Base-by-base conservation (phyloP, 2,888 invertebrate species). In the Eupithecia subumbrata region DNA sequence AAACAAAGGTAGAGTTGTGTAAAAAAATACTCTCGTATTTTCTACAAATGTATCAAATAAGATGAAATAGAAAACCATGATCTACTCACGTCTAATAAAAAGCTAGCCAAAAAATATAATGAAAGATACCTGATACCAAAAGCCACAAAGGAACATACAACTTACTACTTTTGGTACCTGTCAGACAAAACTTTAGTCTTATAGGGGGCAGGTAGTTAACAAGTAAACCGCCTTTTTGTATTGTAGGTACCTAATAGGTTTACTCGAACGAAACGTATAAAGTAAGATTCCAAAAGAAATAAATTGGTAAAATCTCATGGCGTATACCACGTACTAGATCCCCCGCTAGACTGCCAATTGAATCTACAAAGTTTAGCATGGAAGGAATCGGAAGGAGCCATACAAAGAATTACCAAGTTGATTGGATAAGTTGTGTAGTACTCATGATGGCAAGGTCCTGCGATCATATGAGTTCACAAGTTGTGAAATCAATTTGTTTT, bases 401-500 rank as follows among this genome's bases (percentile, higher is more conserved):
- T 56, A 22, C 12, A 56, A 12, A 60, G 14, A 60, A 60, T 60
- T 12, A 25, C 25, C 1, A 11, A 25, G 22, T 56, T 22, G 22
- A 22, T 22, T 22, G 22, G n/a, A 45, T 16, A 5, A 5, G 52
- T 52, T 52, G 8, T 18, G 52, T n/a, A n/a, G n/a, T 18, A 18
- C 14, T 1, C 16, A 45, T 52, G 52, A 52, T 52, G 2, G 52
- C 52, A n/a, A n/a, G n/a, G n/a, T n/a, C n/a, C n/a, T n/a, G n/a
- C n/a, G n/a, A n/a, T n/a, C n/a, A n/a, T n/a, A n/a, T n/a, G n/a
- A n/a, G n/a, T n/a, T n/a, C n/a, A n/a, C 52, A n/a, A n/a, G 52
- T 22, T 22, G 52, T 56, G 11, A 22, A n/a, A 56, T 45, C 71
- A 73, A 66, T 72, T 76, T 69, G 64, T 22, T 43, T 76, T 72